Evolutionary conservation across 2,797 vertebrate species (phyloP).

Genomic region (Oophaga sylvatica): DNA sequence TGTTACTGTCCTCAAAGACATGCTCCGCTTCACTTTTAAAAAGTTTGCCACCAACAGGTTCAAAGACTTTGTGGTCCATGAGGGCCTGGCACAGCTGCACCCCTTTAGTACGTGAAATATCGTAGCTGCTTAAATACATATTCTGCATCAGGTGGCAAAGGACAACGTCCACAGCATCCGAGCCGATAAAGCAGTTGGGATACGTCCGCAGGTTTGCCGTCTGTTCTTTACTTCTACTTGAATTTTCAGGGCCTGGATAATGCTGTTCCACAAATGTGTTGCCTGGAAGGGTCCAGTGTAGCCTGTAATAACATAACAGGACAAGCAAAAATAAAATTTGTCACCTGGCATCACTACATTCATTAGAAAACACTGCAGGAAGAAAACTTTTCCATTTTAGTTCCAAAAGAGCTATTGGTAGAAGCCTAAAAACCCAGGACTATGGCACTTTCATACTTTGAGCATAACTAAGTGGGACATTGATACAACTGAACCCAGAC

Average conservation of each 20-base stretch:
- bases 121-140: slow-evolving; percentile 79
- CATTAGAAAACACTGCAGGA: too few relatives aligned
- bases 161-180: slow-evolving; percentile 83
- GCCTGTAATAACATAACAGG: not conserved
- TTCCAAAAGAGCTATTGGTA: too few relatives aligned
- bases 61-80: slow-evolving; percentile 87
- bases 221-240: slow-evolving; percentile 83
- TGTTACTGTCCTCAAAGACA: slow-evolving; percentile 81
- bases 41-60: slow-evolving; percentile 80
- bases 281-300: slow-evolving; percentile 80
- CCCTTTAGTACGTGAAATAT: slow-evolving; percentile 83
- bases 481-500: too few relatives aligned
- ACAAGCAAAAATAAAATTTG: not conserved
- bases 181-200: slow-evolving; percentile 79
- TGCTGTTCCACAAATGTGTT: slow-evolving; percentile 84
- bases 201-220: slow-evolving; percentile 76
- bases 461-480: too few relatives aligned
- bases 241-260: slow-evolving; percentile 79
- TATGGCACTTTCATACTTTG: too few relatives aligned
- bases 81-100: slow-evolving; percentile 84
- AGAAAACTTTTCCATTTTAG: too few relatives aligned
- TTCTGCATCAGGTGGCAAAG: slow-evolving; percentile 88
- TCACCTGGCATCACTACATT: too few relatives aligned
- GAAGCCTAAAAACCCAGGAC: too few relatives aligned
- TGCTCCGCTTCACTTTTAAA: slow-evolving; percentile 80